Evolutionary conservation across 2,888 invertebrate species (phyloP), one percentile per base, ranked within the genome.

Genomic region (Epistrophella euchroma): DNA sequence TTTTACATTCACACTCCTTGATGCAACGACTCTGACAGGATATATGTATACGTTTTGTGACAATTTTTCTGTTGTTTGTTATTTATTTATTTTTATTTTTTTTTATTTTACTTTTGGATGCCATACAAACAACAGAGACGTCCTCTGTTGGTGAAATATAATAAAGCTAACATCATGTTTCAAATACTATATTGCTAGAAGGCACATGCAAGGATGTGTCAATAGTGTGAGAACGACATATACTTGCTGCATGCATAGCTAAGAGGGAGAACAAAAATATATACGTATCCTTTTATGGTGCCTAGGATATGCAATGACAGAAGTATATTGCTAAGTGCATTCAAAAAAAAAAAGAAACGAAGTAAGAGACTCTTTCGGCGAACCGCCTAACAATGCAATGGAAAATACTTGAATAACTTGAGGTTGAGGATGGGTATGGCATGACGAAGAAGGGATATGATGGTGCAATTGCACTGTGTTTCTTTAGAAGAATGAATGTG

Each of bases 81-180:
- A 25, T 37, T 19, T 17, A 4, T 15, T 3, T 28, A 28, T 28
- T 17, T 45, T 7, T 47, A 3, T 15, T 25, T 68, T 37, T 9
- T 68, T 56, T 40, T 58, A 17, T 72, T 28, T 45, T 52, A 25
- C 52, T 17, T 32, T 50, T 52, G 13, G 28, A 52, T 22, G 22
- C n/a, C 6, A 43, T 47, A 19, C 32, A 35, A 17, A 25, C 35
- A 47, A 45, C 78, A 78, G 17, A 71, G 62, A 50, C 76, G 56
- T 78, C 52, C 28, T 55, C 79, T 84, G 71, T 84, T 85, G 75
- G 81, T 74, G 74, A 81, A 86, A 81, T 73, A 86, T 77, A 86
- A 86, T 77, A 86, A 86, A 86, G 86, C 86, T 86, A 86, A 81
- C 86, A 86, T 86, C 77, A 86, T 81, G 86, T 56, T 86, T 86